Base-by-base conservation (phyloP, 2,888 invertebrate species). In the Chaetoderma sp. region DNA sequence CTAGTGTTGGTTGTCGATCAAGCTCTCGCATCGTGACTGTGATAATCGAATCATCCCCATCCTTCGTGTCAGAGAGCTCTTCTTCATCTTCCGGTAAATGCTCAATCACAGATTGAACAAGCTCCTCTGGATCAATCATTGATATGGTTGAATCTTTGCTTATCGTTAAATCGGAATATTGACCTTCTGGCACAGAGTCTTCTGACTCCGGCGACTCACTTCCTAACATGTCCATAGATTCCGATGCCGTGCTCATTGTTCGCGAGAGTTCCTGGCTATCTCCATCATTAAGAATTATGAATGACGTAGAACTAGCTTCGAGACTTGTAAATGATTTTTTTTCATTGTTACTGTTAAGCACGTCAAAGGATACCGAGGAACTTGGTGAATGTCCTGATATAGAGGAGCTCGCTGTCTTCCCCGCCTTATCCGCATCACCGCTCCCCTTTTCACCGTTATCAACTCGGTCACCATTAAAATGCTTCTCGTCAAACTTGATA, bases 31-130 rank as follows among this genome's bases (percentile, higher is more conserved):
- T 74, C 59, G 68, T 68, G 10, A 79, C 78, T 33, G 79, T 79
- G 13, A 79, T 72, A 25, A 80, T 74, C 39, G 78, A 78, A 60
- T 79, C 79, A 62, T 80, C 72, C 56, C 77, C 77, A 4, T 60
- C 60, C 52, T 33, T 50, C 10, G 13, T 39, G 55, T 67, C 67
- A 10, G 74, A 73, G 4, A 75, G 75, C 16, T 75, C 75, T 30
- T 66, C 71, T 52, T 33, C 69, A 60, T 66, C 67, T 39, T 61
- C 72, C 44, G 21, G 67, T 33, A 54, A n/a, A n/a, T n/a, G n/a
- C n/a, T n/a, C n/a, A n/a, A n/a, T n/a, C n/a, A n/a, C n/a, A n/a
- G n/a, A n/a, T n/a, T n/a, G n/a, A n/a, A n/a, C n/a, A n/a, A n/a
- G n/a, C n/a, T n/a, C n/a, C n/a, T n/a, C n/a, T n/a, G n/a, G n/a